These are phyloP conservation scores for Rhinogobio ventralis DNA, from an alignment of 2,797 vertebrate species.

Conservation along the genomic window DNA sequence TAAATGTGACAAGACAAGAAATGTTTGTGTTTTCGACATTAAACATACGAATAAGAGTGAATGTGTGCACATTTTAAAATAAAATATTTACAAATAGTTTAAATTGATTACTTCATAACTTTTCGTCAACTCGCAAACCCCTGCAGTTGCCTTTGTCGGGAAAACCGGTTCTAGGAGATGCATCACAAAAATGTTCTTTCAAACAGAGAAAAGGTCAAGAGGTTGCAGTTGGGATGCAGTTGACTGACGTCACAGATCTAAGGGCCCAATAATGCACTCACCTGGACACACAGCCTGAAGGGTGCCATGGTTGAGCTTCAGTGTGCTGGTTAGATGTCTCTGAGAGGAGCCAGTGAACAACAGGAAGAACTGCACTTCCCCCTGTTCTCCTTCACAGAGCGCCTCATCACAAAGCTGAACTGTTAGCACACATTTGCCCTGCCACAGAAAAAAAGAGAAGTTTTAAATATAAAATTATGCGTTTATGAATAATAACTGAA, in stretches of 20 bases:
- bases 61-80: too few relatives aligned
- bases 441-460: constrained; percentile 42
- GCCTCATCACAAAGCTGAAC: constrained; percentile 89
- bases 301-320: constrained; percentile 84
- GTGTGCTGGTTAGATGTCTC: constrained; percentile 90
- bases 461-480: not conserved
- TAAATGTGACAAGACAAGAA: too few relatives aligned
- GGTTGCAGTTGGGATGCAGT: not conserved
- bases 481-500: not conserved
- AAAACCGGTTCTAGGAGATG: too few relatives aligned
- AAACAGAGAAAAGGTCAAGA: not conserved
- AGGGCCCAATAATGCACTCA: constrained; percentile 67
- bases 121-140: too few relatives aligned
- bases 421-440: constrained; percentile 92
- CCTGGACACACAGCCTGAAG: constrained; percentile 92
- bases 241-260: not conserved
- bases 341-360: constrained; percentile 90
- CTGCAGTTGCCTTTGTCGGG: too few relatives aligned
- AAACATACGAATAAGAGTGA: too few relatives aligned
- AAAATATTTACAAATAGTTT: too few relatives aligned
- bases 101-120: too few relatives aligned
- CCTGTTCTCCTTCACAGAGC: constrained; percentile 72
- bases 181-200: not conserved
- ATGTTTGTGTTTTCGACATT: too few relatives aligned
- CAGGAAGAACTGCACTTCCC: constrained; percentile 90